Evolutionary conservation across 2,888 invertebrate genomes (phyloP), one percentile per base, ranked within the genome.

Genomic region (Argynnis bischoffii): DNA sequence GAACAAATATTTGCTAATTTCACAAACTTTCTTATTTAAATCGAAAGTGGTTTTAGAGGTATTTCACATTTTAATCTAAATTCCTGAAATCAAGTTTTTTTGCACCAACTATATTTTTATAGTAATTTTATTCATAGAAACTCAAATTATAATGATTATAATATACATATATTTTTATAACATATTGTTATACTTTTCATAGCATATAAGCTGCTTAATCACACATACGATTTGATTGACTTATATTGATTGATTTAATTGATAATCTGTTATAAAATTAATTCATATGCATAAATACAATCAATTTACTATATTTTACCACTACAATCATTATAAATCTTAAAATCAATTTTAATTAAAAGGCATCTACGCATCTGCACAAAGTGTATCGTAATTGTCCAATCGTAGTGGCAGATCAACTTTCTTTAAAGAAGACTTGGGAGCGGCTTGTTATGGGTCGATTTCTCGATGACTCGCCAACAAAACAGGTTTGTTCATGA

Each of bases 381-480:
- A 61, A 71, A 71, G 67, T 69, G 51, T 71, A 71, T 70, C 53
- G 72, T 73, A 73, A 75, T 73, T 72, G 67, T 64, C 65, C 57
- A 68, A 66, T 66, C 61, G 60, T 61, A 71, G 67, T 71, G 66
- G 69, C 61, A 66, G 75, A 70, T 73, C 78, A 73, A 75, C 77
- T 78, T 78, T 78, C 78, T 75, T 76, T 70, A 71, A 70, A 74
- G 74, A 71, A 71, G 70, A 70, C 64, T 70, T 65, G 74, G 75
- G 75, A 72, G 78, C 77, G 82, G 84, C 79, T 48, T 53, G 63
- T 70, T 67, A 63, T 74, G 82, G 84, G 80, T 83, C 84, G 88
- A 88, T 91, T 90, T 90, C 90, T 84, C 89, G 85, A 85, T 87
- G 88, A 86, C 87, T 87, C 77, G 87, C 79, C 76, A 79, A 77